These are phyloP conservation scores for Ornithoptera alexandrae DNA, from an alignment of 2,888 invertebrate species.

Conservation along the genomic window DNA sequence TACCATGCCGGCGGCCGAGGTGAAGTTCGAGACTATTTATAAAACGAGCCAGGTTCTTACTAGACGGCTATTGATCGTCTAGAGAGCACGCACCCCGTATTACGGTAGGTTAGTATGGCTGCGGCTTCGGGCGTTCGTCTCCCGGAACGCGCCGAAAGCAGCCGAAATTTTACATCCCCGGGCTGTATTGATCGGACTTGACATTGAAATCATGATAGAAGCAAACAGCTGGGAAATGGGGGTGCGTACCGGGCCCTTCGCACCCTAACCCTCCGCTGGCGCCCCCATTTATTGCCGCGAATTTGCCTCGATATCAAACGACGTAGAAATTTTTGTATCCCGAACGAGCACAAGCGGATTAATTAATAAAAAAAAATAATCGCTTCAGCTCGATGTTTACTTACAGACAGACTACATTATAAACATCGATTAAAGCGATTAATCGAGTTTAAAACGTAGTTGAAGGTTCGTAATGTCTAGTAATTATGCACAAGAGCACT, in stretches of 20 bases:
- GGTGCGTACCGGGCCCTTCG: conserved; percentile 61
- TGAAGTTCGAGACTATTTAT: conserved; percentile 80
- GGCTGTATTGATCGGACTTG: conserved; percentile 78
- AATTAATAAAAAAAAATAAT: conserved; percentile 32
- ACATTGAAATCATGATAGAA: conserved; percentile 78
- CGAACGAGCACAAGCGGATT: conserved; percentile 17
- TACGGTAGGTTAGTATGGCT: conserved; percentile 79
- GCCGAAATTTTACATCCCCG: conserved; percentile 77
- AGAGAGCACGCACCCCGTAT: conserved; percentile 70
- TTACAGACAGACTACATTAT: conserved; percentile 39
- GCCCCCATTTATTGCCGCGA: conserved; percentile 27
- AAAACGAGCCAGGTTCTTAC: conserved; percentile 68
- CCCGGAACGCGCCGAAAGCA: conserved; percentile 73
- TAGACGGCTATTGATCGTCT: conserved; percentile 72
- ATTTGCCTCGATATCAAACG: conserved; percentile 35
- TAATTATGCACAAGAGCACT: conserved; percentile 73
- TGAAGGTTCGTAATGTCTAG: conserved; percentile 50
- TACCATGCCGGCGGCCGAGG: conserved; percentile 56
- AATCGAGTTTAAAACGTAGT: conserved; percentile 55
- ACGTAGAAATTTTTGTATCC: conserved; percentile 26
- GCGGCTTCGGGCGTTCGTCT: conserved; percentile 57
- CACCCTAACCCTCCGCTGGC: conserved; percentile 55
- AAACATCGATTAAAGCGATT: conserved; percentile 59
- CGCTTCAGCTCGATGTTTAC: conserved; percentile 33
- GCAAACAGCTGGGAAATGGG: conserved; percentile 74